Conservation (phyloP, 2,888 invertebrate genomes). For the Sphaerophoria taeniata region DNA sequence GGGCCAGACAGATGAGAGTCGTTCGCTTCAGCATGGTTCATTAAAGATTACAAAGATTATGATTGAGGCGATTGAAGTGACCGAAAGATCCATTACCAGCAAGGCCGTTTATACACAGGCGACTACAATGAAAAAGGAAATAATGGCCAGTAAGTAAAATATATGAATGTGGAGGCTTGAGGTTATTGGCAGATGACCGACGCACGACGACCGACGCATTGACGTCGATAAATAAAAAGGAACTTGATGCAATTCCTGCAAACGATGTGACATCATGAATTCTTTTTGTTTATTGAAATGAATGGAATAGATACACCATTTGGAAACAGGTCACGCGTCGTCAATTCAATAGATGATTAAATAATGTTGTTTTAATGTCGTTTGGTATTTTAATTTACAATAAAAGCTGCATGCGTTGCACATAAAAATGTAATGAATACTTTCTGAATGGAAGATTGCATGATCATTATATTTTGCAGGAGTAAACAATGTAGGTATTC, state of each 20-base stretch:
- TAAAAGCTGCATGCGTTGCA: too few species aligned
- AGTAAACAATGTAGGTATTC: too few species aligned
- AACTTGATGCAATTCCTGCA: slow-evolving; percentile 62
- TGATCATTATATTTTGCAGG: too few species aligned
- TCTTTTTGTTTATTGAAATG: slow-evolving; percentile 29
- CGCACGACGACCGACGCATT: too few species aligned
- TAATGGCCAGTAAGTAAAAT: slow-evolving; percentile 11
- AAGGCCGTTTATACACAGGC: slow-evolving; percentile 10
- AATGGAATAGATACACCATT: slow-evolving; percentile 1
- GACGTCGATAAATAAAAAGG: not conserved
- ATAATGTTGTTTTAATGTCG: too few species aligned
- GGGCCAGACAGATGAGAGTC: not conserved
- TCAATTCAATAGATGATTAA: slow-evolving; percentile 26
- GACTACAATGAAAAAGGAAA: slow-evolving; percentile 15
- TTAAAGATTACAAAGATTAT: slow-evolving; percentile 45
- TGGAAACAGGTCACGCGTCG: slow-evolving; percentile 54
- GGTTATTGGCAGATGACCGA: not conserved
- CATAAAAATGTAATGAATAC: too few species aligned
- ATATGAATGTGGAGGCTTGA: slow-evolving; percentile 2
- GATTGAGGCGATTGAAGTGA: slow-evolving; percentile 60
- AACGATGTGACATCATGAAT: slow-evolving; percentile 56
- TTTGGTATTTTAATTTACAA: not conserved
- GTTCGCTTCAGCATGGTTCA: slow-evolving; percentile 1
- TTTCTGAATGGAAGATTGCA: too few species aligned
- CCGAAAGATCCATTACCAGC: slow-evolving; percentile 41